These are phyloP conservation scores for Vanessa cardui DNA, from an alignment of 2,888 invertebrate genomes.

Conservation along the genomic window DNA sequence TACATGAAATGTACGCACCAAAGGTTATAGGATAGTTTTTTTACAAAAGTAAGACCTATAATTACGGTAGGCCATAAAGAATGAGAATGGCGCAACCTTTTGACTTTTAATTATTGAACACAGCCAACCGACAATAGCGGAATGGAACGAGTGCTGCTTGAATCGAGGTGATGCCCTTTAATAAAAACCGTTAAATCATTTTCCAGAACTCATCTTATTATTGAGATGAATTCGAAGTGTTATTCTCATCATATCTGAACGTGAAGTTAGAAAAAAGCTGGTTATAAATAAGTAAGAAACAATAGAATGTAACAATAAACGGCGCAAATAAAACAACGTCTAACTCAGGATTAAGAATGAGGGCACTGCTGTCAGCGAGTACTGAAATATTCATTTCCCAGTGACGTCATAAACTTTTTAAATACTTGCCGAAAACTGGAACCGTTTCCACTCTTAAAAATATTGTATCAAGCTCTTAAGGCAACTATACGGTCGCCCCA, in stretches of 20 bases:
- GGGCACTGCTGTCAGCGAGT: no score
- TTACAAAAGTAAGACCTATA: conserved; percentile 48
- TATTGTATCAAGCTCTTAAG: no score
- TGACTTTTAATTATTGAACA: conserved; percentile 69
- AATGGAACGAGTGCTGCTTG: conserved; percentile 43
- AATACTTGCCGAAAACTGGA: no score
- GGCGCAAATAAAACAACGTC: neutral
- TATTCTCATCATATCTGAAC: neutral
- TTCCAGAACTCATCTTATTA: conserved; percentile 41
- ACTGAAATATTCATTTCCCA: no score
- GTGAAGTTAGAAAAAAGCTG: no score
- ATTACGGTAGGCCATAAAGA: conserved; percentile 66
- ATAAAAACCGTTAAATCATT: conserved; percentile 65
- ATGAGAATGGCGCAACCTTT: conserved; percentile 61
- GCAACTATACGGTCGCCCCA: no score
- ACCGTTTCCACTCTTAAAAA: no score
- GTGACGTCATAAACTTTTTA: no score
- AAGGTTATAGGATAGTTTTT: conserved; percentile 11
- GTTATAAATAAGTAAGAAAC: no score
- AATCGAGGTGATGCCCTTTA: conserved; percentile 61
- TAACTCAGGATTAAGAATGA: no score
- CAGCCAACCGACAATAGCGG: conserved; percentile 52
- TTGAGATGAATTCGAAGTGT: conserved; percentile 15
- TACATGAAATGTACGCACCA: neutral
- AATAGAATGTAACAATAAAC: neutral